Base-by-base conservation (phyloP, 2,888 invertebrate species). In the Celastrina argiolus region DNA sequence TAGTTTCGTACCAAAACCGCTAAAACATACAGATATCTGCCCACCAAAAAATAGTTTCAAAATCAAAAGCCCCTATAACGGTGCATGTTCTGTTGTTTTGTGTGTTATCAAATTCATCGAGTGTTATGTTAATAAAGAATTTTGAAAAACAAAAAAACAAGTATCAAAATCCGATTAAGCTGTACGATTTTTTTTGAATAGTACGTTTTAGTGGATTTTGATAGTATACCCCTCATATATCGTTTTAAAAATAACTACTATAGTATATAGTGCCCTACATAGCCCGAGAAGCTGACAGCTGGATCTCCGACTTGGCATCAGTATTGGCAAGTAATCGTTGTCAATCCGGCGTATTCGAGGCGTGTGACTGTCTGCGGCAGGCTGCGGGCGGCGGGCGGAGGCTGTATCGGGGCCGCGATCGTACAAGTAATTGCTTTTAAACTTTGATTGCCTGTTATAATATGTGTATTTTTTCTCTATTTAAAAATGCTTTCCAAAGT, bases 341-440 rank as follows among this genome's bases (percentile, higher is more conserved):
- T 59, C 59, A 59, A 59, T 51, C 51, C 22, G 1, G 14, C 51
- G 22, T 22, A 51, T 12, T 22, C 51, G 22, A 51, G 31, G 7
- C n/a, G n/a, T 41, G 22, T 22, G 51, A 51, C 18, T 51, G 51
- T 51, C 51, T 16, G 51, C 12, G 51, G 51, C 51, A 51, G 51
- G 51, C 51, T 8, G 36, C 58, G 58, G 31, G n/a, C n/a, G n/a
- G n/a, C n/a, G 4, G n/a, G 1, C 8, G 16, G 45, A 58, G 56
- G 56, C 56, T 16, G 31, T 51, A 58, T 16, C 61, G 18, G 22
- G 18, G 39, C 36, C 58, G 26, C 18, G 51, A 51, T 51, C 31
- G 61, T 39, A 36, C 61, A 36, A 36, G 61, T 61, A 61, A 61
- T 61, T 61, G 61, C 61, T 61, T 61, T 61, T 61, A 61, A 61